Conservation (phyloP, 2,888 invertebrate species). For the Agonopterix arenella region DNA sequence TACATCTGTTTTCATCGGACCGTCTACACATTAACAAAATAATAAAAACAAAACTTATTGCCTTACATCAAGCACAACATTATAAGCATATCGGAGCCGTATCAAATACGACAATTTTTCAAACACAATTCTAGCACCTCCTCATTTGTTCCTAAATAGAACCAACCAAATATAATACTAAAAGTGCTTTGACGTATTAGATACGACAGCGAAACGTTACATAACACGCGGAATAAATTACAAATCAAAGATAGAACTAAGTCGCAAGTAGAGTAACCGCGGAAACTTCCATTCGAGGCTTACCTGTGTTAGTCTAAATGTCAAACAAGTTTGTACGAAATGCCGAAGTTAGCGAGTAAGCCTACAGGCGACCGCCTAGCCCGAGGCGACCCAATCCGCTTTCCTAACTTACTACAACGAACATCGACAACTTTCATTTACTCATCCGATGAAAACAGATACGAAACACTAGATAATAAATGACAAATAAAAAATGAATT, state of each 20-base stretch:
- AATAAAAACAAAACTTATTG: not conserved
- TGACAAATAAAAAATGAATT: slow-evolving; percentile 53
- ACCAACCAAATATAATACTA: no score
- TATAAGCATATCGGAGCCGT: no score
- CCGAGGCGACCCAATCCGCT: slow-evolving; percentile 5
- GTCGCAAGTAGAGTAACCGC: not conserved
- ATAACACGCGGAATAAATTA: no score
- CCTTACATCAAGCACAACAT: no score
- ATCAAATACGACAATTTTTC: no score
- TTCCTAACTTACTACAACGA: slow-evolving; percentile 1
- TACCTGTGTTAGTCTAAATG: slow-evolving; percentile 21
- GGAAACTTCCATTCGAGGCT: slow-evolving; percentile 12
- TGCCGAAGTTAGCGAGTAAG: slow-evolving; percentile 16
- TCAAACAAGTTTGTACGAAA: slow-evolving; percentile 26
- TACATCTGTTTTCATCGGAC: slow-evolving; percentile 13
- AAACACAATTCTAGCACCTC: no score
- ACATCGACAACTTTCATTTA: slow-evolving; percentile 2
- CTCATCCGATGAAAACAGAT: slow-evolving; percentile 11
- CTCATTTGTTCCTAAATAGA: no score
- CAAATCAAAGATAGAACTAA: no score
- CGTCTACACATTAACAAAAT: not conserved
- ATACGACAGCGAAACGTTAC: no score
- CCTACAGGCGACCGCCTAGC: slow-evolving; percentile 5
- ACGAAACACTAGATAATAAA: slow-evolving; percentile 47
- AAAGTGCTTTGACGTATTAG: no score